Percentiles rank a stretch among this genome's conserved stretches.
Conservation (phyloP, 2,888 invertebrate species). For the Heliconius ethilla region DNA sequence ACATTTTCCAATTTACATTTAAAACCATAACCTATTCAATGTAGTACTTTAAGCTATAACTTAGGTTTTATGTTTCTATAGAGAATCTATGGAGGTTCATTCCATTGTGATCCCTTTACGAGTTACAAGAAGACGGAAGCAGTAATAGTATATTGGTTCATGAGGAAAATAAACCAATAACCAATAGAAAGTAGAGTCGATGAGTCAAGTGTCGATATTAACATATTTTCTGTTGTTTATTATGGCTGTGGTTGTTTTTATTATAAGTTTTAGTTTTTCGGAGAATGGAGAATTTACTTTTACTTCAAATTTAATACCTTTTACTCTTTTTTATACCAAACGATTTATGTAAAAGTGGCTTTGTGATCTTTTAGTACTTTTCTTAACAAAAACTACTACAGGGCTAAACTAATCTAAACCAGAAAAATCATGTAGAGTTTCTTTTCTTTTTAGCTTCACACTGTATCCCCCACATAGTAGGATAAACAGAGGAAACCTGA, state of each 20-base stretch:
- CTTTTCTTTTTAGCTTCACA: too few species aligned
- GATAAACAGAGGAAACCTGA: too few species aligned
- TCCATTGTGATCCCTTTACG: conserved; percentile 3
- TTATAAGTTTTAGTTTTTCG: background rate
- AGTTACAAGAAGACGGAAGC: background rate
- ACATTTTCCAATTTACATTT: background rate
- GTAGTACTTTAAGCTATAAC: background rate
- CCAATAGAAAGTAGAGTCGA: background rate
- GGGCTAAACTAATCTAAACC: too few species aligned
- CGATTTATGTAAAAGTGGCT: too few species aligned
- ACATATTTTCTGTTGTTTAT: conserved; percentile 9
- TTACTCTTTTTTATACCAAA: too few species aligned
- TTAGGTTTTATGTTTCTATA: background rate
- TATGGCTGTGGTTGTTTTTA: background rate
- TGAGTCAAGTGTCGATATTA: conserved; percentile 3
- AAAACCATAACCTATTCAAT: background rate
- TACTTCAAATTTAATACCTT: too few species aligned
- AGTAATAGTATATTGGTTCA: background rate
- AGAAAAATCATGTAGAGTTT: too few species aligned
- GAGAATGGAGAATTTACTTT: background rate
- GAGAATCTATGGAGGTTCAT: background rate
- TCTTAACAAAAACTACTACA: too few species aligned
- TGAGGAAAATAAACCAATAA: conserved; percentile 1
- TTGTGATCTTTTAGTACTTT: too few species aligned
- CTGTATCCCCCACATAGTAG: too few species aligned